Percentiles rank a stretch among this genome's conserved stretches.
phyloP scores from a whole-genome alignment of 2,113 vertebrate species.

The Nibea coibor region DNA sequence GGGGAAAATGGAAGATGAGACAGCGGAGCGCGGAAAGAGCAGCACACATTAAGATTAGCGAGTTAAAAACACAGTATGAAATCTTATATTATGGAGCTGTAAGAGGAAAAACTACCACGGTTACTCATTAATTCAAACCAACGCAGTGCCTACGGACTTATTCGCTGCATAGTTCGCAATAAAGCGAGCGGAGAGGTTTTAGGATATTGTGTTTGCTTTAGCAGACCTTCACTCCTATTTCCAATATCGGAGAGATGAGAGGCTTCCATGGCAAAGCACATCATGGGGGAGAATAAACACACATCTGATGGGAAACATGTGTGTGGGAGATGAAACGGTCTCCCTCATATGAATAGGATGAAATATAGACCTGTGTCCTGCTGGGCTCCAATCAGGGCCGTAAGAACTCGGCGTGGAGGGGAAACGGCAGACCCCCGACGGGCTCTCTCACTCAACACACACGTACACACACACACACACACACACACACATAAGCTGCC shows the following conservation, averaged over 20 bases:
- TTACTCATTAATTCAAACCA: slow-evolving; percentile 61
- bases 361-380: slow-evolving; percentile 76
- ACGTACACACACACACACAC: slow-evolving; percentile 50
- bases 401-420: slow-evolving; percentile 67
- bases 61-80: slow-evolving; percentile 60
- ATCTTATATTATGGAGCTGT: slow-evolving; percentile 46
- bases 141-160: slow-evolving; percentile 3
- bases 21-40: slow-evolving; percentile 37
- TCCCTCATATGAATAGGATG: slow-evolving; percentile 76
- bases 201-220: slow-evolving; percentile 79
- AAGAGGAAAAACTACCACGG: slow-evolving; percentile 32
- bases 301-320: slow-evolving; percentile 80
- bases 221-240: slow-evolving; percentile 71
- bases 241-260: slow-evolving; percentile 80
- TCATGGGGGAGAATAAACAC: slow-evolving; percentile 84
- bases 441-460: slow-evolving; percentile 60
- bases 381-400: slow-evolving; percentile 72
- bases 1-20: slow-evolving; percentile 51
- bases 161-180: slow-evolving; percentile 63
- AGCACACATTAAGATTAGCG: slow-evolving; percentile 36
- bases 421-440: slow-evolving; percentile 69
- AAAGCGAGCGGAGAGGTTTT: slow-evolving; percentile 58
- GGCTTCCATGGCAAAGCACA: slow-evolving; percentile 77
- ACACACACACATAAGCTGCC: slow-evolving; percentile 67
- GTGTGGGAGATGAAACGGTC: slow-evolving; percentile 81